These are phyloP conservation scores for Metaphire vulgaris DNA, from an alignment of 1,140 invertebrate genomes.

Conservation along the genomic window DNA sequence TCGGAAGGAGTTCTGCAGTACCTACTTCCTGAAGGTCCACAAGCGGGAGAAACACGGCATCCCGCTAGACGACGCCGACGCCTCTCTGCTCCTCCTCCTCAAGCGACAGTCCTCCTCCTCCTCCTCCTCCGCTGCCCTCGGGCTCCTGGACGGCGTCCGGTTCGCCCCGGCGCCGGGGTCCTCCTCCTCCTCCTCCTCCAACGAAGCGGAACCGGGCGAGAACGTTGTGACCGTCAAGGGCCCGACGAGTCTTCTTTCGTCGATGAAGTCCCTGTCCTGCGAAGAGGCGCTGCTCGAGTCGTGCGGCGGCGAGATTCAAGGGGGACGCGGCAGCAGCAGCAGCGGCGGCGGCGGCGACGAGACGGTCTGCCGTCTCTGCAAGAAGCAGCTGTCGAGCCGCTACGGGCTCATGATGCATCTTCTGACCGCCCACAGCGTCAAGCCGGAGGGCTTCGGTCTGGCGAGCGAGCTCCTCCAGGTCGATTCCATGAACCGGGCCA, in stretches of 20 bases:
- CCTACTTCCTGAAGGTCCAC: conserved; percentile 59
- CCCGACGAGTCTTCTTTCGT: not conserved
- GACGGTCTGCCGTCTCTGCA: conserved; percentile 43
- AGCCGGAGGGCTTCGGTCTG: conserved; percentile 21
- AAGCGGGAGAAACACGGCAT: conserved; percentile 61
- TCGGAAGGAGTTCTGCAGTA: conserved; percentile 54
- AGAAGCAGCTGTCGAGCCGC: conserved; percentile 38
- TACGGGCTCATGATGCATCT: conserved; percentile 18
- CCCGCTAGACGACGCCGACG: conserved; percentile 30
- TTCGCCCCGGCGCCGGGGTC: not conserved
- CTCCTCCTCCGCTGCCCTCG: not conserved
- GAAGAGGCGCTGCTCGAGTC: conserved; percentile 3
- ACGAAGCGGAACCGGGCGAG: conserved; percentile 7
- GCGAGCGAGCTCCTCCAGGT: conserved; percentile 10
- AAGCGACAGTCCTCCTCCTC: not conserved
- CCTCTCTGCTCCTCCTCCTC: no score
- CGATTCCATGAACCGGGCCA: conserved; percentile 5
- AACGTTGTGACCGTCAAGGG: conserved; percentile 9
- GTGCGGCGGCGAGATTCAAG: no score
- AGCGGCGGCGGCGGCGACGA: no score
- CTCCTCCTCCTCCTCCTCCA: not conserved
- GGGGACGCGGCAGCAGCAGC: no score
- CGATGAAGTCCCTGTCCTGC: not conserved
- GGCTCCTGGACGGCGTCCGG: not conserved
- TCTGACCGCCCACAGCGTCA: conserved; percentile 12